Evolutionary conservation across 2,113 vertebrate genomes (phyloP).

Genomic region (Montifringilla adamsi): DNA sequence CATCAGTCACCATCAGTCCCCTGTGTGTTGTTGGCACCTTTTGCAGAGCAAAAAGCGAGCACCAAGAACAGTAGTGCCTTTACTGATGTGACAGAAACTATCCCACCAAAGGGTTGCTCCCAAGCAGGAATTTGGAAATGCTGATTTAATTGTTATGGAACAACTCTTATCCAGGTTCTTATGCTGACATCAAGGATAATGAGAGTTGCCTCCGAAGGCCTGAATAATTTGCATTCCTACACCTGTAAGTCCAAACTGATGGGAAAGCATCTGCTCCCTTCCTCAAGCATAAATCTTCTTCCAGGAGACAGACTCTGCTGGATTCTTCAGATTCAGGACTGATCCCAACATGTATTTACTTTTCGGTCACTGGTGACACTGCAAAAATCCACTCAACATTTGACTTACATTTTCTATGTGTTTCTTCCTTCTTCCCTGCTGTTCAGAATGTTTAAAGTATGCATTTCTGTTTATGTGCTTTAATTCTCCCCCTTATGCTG

Average conservation of each 20-base stretch:
- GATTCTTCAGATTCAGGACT: not conserved
- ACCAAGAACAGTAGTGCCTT: not conserved
- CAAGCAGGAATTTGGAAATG: not conserved
- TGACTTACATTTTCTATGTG: not conserved
- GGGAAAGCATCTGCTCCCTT: not conserved
- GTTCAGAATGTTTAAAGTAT: slow-evolving; percentile 17
- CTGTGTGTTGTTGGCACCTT: not conserved
- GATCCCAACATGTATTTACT: not conserved
- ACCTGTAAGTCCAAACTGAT: not conserved
- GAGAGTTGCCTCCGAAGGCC: not conserved
- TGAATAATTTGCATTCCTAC: not conserved
- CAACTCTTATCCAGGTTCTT: not conserved
- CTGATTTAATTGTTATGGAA: not conserved
- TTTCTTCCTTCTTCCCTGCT: slow-evolving; percentile 11
- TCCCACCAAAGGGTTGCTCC: not conserved
- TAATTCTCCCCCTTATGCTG: not conserved
- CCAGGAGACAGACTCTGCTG: not conserved
- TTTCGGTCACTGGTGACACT: not conserved
- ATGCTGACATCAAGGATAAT: not conserved
- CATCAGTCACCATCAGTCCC: not conserved
- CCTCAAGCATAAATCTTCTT: not conserved
- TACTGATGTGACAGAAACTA: not conserved
- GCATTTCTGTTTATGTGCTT: slow-evolving; percentile 11
- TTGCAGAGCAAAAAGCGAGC: not conserved
- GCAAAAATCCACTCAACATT: not conserved